These are phyloP conservation scores for Rhynchophorus ferrugineus DNA, from an alignment of 1,140 invertebrate species.

Conservation along the genomic window DNA sequence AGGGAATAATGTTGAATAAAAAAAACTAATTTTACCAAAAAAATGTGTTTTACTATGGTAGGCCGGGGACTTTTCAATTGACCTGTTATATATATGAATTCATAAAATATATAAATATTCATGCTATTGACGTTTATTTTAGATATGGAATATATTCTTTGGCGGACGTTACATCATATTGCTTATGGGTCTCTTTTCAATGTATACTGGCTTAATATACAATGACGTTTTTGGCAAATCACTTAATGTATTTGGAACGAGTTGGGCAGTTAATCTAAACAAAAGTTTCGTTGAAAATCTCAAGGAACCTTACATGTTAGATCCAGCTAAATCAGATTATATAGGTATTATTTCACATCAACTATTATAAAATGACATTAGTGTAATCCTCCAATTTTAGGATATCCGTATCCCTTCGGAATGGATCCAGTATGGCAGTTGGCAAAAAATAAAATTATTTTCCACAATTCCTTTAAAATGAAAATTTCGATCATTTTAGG, in stretches of 20 bases:
- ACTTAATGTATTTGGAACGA: constrained; percentile 91
- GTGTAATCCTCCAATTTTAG: constrained; percentile 9
- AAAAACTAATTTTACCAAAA: no score
- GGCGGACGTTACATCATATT: constrained; percentile 96
- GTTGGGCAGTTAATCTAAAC: constrained; percentile 74
- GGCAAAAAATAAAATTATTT: constrained; percentile 79
- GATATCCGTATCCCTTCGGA: constrained; percentile 76
- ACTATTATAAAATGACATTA: background rate
- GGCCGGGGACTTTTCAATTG: no score
- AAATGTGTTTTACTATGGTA: no score
- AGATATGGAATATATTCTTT: constrained; percentile 98
- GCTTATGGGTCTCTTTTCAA: constrained; percentile 96
- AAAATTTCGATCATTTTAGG: constrained; percentile 91
- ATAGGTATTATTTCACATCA: constrained; percentile 22
- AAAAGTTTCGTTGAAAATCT: no score
- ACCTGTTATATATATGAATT: no score
- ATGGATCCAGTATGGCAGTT: constrained; percentile 92
- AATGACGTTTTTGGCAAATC: constrained; percentile 98
- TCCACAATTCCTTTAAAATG: constrained; percentile 92
- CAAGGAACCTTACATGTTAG: no score
- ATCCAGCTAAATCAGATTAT: constrained; percentile 54
- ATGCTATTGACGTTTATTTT: no score
- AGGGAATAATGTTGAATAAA: no score
- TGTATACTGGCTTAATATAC: constrained; percentile 97
- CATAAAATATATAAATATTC: no score